Evolutionary conservation across 2,113 vertebrate species (phyloP).

Genomic region (Mesembrinibis cayennensis): DNA sequence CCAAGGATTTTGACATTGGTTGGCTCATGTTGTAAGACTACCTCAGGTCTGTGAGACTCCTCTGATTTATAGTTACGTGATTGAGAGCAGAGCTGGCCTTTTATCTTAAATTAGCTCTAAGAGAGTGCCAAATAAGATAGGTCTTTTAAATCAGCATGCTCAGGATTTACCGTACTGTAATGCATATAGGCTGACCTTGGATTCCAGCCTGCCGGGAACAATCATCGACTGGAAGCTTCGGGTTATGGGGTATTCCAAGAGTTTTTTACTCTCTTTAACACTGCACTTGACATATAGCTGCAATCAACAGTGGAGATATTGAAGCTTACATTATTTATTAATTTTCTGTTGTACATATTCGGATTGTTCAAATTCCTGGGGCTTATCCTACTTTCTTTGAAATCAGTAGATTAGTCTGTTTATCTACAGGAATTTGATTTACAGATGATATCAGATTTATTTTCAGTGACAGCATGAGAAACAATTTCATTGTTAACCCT

Average conservation of each 20-base stretch:
- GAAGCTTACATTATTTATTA: not conserved
- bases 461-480: not conserved
- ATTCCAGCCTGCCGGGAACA: not conserved
- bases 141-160: not conserved
- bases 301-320: not conserved
- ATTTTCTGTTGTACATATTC: not conserved
- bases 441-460: not conserved
- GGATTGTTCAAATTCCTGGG: not conserved
- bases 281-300: not conserved
- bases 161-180: not conserved
- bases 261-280: not conserved
- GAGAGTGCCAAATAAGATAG: not conserved
- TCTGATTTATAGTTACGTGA: not conserved
- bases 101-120: constrained; percentile 8
- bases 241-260: not conserved
- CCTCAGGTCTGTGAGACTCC: not conserved
- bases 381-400: not conserved
- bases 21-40: not conserved
- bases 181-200: not conserved
- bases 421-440: not conserved
- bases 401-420: not conserved
- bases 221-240: not conserved
- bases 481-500: not conserved
- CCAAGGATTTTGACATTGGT: not conserved
- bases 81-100: not conserved